These are phyloP conservation scores for Leuctra nigra DNA, from an alignment of 2,888 invertebrate species.

Conservation along the genomic window DNA sequence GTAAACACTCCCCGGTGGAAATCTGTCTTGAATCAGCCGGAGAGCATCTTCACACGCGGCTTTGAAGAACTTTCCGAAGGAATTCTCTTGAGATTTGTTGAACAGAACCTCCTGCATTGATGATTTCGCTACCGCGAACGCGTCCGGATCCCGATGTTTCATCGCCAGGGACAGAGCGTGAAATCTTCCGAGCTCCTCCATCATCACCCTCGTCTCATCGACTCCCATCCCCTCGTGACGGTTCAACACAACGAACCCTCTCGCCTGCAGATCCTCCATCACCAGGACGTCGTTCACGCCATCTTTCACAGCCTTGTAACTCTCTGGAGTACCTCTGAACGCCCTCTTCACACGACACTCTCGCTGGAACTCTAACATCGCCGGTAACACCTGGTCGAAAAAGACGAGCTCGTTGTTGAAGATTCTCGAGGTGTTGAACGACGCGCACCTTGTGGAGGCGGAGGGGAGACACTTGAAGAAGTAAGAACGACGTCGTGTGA, in stretches of 20 bases:
- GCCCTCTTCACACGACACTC: background rate
- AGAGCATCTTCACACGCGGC: background rate
- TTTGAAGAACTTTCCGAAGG: background rate
- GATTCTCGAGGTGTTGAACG: background rate
- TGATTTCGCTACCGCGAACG: constrained; percentile 37
- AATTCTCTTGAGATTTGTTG: background rate
- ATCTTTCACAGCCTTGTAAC: constrained; percentile 39
- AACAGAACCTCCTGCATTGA: background rate
- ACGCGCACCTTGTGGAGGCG: background rate
- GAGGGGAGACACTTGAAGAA: constrained; percentile 5
- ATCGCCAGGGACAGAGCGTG: constrained; percentile 55
- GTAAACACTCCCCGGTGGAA: background rate
- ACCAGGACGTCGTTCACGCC: constrained; percentile 50
- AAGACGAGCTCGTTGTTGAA: constrained; percentile 13
- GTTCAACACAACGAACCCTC: constrained; percentile 42
- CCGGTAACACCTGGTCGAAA: constrained; percentile 2
- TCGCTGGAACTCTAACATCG: background rate
- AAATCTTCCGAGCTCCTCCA: constrained; percentile 50
- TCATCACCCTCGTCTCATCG: constrained; percentile 45
- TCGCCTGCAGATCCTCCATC: constrained; percentile 47
- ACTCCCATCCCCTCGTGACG: constrained; percentile 47
- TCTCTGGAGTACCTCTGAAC: constrained; percentile 10
- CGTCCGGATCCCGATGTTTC: constrained; percentile 47
- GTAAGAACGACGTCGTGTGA: background rate
- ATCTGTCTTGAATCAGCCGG: background rate